Evolutionary conservation across 2,888 invertebrate species (phyloP).

Genomic region (Agrochola macilenta): DNA sequence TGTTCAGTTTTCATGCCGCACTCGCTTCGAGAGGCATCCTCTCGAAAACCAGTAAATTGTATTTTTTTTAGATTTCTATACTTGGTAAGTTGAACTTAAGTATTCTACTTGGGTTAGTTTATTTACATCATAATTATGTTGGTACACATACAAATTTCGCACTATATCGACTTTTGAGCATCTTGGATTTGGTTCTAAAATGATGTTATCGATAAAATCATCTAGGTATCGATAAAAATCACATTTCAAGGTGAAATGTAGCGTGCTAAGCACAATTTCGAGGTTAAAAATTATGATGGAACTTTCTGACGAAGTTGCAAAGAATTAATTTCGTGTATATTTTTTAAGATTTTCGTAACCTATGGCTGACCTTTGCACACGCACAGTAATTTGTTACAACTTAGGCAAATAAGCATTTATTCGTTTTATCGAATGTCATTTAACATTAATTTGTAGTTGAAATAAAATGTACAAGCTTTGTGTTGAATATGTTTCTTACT

Average conservation of each 20-base stretch:
- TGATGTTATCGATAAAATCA: conserved; percentile 34
- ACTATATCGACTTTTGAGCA: background rate
- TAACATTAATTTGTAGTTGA: conserved; percentile 24
- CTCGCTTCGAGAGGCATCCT: conserved; percentile 31
- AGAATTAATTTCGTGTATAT: conserved; percentile 69
- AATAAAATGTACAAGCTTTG: conserved; percentile 7
- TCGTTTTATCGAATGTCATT: conserved; percentile 60
- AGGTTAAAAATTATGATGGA: conserved; percentile 73
- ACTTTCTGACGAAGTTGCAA: conserved; percentile 67
- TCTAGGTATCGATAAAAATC: conserved; percentile 67
- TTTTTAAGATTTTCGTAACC: conserved; percentile 52
- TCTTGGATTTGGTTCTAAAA: conserved; percentile 13
- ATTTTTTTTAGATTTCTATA: background rate
- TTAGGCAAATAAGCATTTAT: conserved; percentile 58
- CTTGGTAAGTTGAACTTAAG: background rate
- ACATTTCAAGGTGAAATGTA: conserved; percentile 79
- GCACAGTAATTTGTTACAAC: conserved; percentile 61
- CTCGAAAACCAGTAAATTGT: conserved; percentile 16
- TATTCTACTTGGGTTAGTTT: background rate
- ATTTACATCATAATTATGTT: background rate
- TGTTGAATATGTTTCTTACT: background rate
- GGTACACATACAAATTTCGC: background rate
- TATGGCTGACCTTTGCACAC: conserved; percentile 64
- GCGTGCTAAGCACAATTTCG: conserved; percentile 79
- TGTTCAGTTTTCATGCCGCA: conserved; percentile 46